phyloP scores from a whole-genome alignment of 2,113 vertebrate genomes.

The Phasianus colchicus region DNA sequence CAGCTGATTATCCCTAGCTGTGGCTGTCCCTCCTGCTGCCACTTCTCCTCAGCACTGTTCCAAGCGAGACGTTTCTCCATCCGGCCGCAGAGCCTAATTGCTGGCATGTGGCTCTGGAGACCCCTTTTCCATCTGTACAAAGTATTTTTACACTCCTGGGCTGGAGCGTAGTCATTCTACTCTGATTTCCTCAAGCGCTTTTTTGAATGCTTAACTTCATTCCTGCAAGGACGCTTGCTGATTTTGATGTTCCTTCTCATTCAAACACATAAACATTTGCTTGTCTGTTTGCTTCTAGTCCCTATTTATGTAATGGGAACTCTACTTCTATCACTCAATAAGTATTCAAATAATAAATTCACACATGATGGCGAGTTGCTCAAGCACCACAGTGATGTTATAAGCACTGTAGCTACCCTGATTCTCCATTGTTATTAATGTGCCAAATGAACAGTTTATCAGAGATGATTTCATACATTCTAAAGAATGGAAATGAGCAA shows the following conservation, averaged over 20 bases:
- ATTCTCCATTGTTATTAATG: not conserved
- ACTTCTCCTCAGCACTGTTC: not conserved
- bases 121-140: not conserved
- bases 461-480: not conserved
- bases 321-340: not conserved
- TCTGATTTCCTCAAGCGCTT: not conserved
- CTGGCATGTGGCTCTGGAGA: not conserved
- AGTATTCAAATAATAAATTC: not conserved
- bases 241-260: rapidly evolving
- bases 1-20: not conserved
- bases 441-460: not conserved
- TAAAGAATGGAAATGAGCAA: not conserved
- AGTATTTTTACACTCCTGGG: not conserved
- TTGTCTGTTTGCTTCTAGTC: not conserved
- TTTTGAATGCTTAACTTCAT: not conserved
- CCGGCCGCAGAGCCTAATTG: not conserved
- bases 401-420: not conserved
- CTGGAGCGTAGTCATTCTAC: not conserved
- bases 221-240: not conserved
- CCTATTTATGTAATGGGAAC: not conserved
- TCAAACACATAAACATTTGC: rapidly evolving
- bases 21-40: not conserved
- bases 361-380: not conserved
- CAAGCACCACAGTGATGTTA: rapidly evolving
- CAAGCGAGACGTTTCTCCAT: not conserved